Conservation (phyloP, 2,888 invertebrate genomes). For the Stenodema calcarata region DNA sequence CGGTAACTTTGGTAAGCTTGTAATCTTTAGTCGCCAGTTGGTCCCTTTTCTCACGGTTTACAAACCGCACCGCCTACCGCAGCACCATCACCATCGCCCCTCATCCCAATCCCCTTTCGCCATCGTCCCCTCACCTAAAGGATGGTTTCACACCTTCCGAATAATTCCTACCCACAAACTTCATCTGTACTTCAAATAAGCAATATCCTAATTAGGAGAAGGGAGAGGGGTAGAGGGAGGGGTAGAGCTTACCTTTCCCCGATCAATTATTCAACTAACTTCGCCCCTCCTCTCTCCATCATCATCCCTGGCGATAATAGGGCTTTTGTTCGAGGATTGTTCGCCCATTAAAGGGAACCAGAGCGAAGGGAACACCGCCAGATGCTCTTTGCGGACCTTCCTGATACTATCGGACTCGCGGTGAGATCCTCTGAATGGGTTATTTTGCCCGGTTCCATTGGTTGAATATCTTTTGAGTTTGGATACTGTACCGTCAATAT, state of each 20-base stretch:
- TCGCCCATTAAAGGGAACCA: background rate
- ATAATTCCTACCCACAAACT: background rate
- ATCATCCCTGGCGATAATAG: background rate
- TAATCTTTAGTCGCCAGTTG: constrained; percentile 50
- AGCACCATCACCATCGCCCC: background rate
- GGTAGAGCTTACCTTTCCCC: constrained; percentile 3
- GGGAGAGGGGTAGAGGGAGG: background rate
- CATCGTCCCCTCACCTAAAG: background rate
- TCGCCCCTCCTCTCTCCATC: background rate
- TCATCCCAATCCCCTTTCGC: background rate
- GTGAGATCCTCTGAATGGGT: too few species aligned
- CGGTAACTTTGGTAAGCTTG: constrained; percentile 49
- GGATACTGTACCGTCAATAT: too few species aligned
- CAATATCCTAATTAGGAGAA: background rate
- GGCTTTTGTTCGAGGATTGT: background rate
- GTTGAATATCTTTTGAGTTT: too few species aligned
- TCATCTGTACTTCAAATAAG: constrained; percentile 17
- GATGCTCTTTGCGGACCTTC: background rate
- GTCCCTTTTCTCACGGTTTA: constrained; percentile 49
- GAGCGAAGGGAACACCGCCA: background rate
- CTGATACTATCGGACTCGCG: too few species aligned
- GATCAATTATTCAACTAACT: constrained; percentile 18
- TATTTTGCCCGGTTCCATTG: too few species aligned
- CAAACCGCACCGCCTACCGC: constrained; percentile 24
- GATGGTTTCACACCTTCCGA: constrained; percentile 6